Evolutionary conservation across 2,797 vertebrate genomes (phyloP).

Genomic region (Hafferia zeledoni): DNA sequence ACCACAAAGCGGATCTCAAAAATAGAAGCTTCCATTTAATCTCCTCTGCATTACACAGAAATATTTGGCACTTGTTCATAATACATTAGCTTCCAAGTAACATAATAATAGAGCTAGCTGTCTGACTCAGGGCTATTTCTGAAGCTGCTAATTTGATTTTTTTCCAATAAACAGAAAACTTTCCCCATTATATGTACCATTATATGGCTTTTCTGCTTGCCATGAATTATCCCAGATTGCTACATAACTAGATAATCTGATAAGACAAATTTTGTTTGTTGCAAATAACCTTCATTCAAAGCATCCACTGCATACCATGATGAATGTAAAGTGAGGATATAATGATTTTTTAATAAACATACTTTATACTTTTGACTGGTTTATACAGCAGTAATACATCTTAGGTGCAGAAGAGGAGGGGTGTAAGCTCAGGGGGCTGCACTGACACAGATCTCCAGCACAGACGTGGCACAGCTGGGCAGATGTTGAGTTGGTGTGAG

Average conservation of each 20-base stretch:
- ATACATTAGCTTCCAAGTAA: conserved; percentile 70
- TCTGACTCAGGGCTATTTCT: conserved; percentile 60
- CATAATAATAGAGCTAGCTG: conserved; percentile 65
- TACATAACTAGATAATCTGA: conserved; percentile 21
- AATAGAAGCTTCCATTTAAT: conserved; percentile 70
- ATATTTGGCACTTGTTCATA: conserved; percentile 70
- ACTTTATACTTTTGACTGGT: background rate
- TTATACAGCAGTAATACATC: background rate
- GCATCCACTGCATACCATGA: background rate
- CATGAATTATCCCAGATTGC: conserved; percentile 46
- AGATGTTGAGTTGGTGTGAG: background rate
- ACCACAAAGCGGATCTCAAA: conserved; percentile 40
- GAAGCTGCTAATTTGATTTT: conserved; percentile 64
- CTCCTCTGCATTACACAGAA: conserved; percentile 52
- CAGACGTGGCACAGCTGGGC: background rate
- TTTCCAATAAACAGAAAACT: conserved; percentile 63
- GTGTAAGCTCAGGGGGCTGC: background rate
- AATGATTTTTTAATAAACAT: conserved; percentile 17
- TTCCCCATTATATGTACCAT: conserved; percentile 35
- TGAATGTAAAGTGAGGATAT: background rate
- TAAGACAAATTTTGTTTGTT: conserved; percentile 29
- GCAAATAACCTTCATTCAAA: conserved; percentile 2
- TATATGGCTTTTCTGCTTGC: conserved; percentile 33
- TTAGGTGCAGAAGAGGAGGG: background rate
- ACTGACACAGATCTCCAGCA: background rate